Base-by-base conservation (phyloP, 2,797 vertebrate genomes). In the Silurus aristotelis region DNA sequence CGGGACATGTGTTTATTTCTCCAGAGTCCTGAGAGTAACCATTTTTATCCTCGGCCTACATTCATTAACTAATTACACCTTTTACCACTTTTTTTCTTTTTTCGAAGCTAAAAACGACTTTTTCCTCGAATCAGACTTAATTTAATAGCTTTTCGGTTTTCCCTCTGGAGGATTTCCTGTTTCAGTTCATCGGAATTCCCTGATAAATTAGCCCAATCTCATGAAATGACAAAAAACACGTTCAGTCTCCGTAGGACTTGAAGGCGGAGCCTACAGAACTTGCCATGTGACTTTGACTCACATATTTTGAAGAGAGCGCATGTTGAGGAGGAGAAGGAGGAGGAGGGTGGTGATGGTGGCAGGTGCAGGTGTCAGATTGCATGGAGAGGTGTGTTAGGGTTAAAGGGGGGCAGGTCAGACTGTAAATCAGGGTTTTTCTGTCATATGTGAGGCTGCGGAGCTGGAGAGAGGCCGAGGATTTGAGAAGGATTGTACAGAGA, bases 181-280 rank as follows among this genome's bases (percentile, higher is more conserved):
- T 61, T 22, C 58, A 80, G 85, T 83, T 85, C 68, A 84, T 85
- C 85, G 85, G 87, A 92, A 89, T 88, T 89, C 64, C 87, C 85
- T 86, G 72, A 78, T 86, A 84, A 91, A 85, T 89, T 87, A 88
- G 63, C 76, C 85, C 85, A 84, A 91, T 91, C 89, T 91, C 87
- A 86, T 89, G 78, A 92, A 90, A 90, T 90, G 90, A 91, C 92
- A 83, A 86, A 90, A 60, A 88, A 84, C 85, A 83, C 90, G 89
- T 91, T 93, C 91, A 91, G 88, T 92, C 83, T 93, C 85, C 83
- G 84, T 87, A 83, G 87, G 91, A 91, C 88, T 90, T 89, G 86
- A 83, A 76, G 88, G 87, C 60, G 84, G 88, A 92, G 91, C 84
- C 66, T 90, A 87, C 84, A 89, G 86, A 81, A 88, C 86, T 81